Conservation (phyloP, 1,140 invertebrate species). For the Aplysia californica region DNA sequence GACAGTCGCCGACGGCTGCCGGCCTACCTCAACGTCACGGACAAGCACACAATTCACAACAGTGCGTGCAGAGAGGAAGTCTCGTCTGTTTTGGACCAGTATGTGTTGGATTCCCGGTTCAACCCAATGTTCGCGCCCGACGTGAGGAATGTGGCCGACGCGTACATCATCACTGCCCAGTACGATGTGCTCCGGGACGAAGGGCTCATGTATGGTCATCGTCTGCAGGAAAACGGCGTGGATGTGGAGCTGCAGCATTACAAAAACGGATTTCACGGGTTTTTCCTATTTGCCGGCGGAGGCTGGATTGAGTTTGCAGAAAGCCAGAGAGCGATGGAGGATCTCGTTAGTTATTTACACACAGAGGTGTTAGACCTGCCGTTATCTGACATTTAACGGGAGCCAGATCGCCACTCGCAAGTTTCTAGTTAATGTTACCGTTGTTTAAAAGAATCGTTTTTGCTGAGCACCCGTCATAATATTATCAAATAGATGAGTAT, state of each 20-base stretch:
- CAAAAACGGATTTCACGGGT: conserved; percentile 52
- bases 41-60: conserved; percentile 29
- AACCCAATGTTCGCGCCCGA: conserved; percentile 45
- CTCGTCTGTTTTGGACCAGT: conserved; percentile 28
- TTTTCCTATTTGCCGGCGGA: conserved; percentile 53
- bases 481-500: no score
- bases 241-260: conserved; percentile 56
- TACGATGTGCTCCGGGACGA: conserved; percentile 60
- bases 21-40: conserved; percentile 36
- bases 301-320: conserved; percentile 45
- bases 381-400: no score
- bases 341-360: conserved; percentile 47
- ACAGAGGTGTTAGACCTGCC: conserved; percentile 17
- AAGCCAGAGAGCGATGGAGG: conserved; percentile 41
- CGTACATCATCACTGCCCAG: conserved; percentile 59
- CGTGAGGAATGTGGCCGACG: conserved; percentile 39
- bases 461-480: no score
- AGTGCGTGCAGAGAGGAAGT: conserved; percentile 13
- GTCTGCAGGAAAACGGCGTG: conserved; percentile 42
- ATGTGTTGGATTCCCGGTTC: conserved; percentile 41
- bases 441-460: no score
- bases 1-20: conserved; percentile 46
- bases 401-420: no score
- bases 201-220: conserved; percentile 54
- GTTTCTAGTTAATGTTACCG: no score